Base-by-base conservation (phyloP, 2,888 invertebrate genomes). In the Volucella bombylans region DNA sequence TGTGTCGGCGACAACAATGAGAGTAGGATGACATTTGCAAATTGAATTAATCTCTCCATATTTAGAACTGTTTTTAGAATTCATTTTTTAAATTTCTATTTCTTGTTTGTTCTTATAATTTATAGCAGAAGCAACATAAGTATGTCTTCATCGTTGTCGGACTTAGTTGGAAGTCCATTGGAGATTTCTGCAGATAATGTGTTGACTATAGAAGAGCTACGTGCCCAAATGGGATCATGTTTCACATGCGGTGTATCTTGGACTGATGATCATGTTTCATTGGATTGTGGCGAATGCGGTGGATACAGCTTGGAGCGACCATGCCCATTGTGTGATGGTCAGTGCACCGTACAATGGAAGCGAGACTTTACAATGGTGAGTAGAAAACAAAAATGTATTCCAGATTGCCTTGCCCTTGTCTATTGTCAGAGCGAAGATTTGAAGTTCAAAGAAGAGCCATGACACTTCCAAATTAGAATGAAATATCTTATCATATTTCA, bases 211-310 rank as follows among this genome's bases (percentile, higher is more conserved):
- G 95, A 95, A 90, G 95, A 95, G 89, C 91, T 95, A 86, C 94
- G 95, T 65, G 93, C 94, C 78, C 95, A 95, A 89, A 93, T 95
- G 90, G 94, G 94, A 90, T 95, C 95, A 87, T 95, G 95, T 90
- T 95, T 95, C 90, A 94, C 94, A 90, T 96, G 96, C 91, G 96
- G 96, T 67, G 96, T 96, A 38, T 95, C 95, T 87, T 96, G 96
- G 96, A 94, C 93, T 88, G 95, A 96, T 89, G 94, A 95, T 88
- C 96, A 96, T 90, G 95, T 95, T 54, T 95, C 95, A 9, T 92
- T 95, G 59, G 96, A 95, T 90, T 96, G 96, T 90, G 93, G 94
- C 62, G 96, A 96, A 90, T 96, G 96, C 90, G 96, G 96, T 54
- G 95, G 96, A 69, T 96, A 96, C 89, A 94, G 95, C 73, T 92